A percentile compares a stretch with the other conserved stretches of the same genome.
phyloP scores from a whole-genome alignment of 1,140 invertebrate species.

The Drosophila dunni region DNA sequence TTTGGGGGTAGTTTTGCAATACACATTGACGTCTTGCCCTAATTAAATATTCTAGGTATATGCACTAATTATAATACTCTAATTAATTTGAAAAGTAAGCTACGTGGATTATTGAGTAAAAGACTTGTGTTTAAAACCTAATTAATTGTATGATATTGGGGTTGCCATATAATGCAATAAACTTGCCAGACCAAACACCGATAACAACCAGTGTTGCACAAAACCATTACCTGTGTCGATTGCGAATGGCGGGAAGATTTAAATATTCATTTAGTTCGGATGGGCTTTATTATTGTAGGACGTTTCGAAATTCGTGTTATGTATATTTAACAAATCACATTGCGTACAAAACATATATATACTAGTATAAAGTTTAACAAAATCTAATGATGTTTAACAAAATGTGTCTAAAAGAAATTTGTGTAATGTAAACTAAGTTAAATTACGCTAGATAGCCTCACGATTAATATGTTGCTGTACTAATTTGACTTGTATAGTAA shows the following conservation, averaged over 20 bases:
- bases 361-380: slow-evolving; percentile 50
- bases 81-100: slow-evolving; percentile 9
- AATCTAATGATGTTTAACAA: slow-evolving; percentile 58
- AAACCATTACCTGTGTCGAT: not conserved
- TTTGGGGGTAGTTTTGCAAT: slow-evolving; percentile 56
- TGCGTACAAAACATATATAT: slow-evolving; percentile 66
- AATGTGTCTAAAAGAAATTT: slow-evolving; percentile 52
- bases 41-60: slow-evolving; percentile 4
- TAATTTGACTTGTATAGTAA: slow-evolving; percentile 13
- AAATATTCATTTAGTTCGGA: slow-evolving; percentile 54
- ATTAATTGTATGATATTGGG: slow-evolving; percentile 12
- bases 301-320: slow-evolving; percentile 74
- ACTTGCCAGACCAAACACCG: slow-evolving; percentile 10
- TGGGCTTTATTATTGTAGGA: slow-evolving; percentile 79
- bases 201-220: slow-evolving; percentile 4
- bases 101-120: slow-evolving; percentile 2
- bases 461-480: slow-evolving; percentile 15
- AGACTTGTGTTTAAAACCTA: slow-evolving; percentile 14
- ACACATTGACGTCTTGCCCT: slow-evolving; percentile 27
- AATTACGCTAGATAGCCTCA: slow-evolving; percentile 43
- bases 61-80: slow-evolving; percentile 4
- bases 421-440: slow-evolving; percentile 57
- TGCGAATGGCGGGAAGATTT: slow-evolving; percentile 4
- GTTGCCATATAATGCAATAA: slow-evolving; percentile 14
- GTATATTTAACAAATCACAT: slow-evolving; percentile 75